Evolutionary conservation across 2,888 invertebrate genomes (phyloP).

Genomic region (Mimas tiliae): DNA sequence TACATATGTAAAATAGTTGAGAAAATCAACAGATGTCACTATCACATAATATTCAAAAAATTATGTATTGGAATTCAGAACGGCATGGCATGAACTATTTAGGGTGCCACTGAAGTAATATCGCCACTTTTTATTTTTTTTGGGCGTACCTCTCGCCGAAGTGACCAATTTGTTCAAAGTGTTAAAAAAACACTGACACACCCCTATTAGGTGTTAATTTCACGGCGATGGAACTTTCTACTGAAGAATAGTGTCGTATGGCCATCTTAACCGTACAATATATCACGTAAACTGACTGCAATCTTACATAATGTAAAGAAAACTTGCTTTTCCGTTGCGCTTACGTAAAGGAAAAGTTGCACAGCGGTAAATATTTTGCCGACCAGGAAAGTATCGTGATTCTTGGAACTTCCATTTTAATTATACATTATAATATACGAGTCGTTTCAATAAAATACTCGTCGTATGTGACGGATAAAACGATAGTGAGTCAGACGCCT

Average conservation of each 20-base stretch:
- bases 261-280: constrained; percentile 24
- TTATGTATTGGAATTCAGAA: too few species aligned
- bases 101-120: not conserved
- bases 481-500: constrained; percentile 49
- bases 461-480: constrained; percentile 41
- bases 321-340: constrained; percentile 51
- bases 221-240: constrained; percentile 12
- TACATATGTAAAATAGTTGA: too few species aligned
- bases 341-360: constrained; percentile 58
- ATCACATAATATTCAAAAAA: too few species aligned
- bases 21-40: too few species aligned
- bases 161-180: not conserved
- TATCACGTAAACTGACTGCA: constrained; percentile 27
- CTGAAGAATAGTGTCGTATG: constrained; percentile 7
- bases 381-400: constrained; percentile 55
- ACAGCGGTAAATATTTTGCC: constrained; percentile 48
- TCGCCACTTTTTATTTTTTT: not conserved
- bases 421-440: constrained; percentile 47
- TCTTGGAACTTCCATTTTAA: constrained; percentile 53
- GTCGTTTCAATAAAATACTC: constrained; percentile 49
- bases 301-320: constrained; percentile 55
- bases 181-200: not conserved
- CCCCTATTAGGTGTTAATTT: constrained; percentile 24
- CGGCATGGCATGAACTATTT: too few species aligned
- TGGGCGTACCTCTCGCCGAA: not conserved